phyloP scores from a whole-genome alignment of 2,113 vertebrate species.

The Channa argus region DNA sequence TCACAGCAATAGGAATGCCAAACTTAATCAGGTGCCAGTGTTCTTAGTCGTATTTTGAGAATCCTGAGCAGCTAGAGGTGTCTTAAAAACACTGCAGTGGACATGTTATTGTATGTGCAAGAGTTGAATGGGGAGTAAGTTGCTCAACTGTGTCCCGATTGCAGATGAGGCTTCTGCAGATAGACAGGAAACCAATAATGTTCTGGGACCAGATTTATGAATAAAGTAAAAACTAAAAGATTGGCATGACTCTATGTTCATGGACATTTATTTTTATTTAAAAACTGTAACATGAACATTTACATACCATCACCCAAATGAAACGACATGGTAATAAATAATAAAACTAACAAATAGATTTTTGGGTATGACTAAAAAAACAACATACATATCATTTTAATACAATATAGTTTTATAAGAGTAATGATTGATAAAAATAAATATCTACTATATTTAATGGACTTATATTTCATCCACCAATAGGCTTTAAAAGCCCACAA shows the following conservation, averaged over 20 bases:
- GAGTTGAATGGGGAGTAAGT: not conserved
- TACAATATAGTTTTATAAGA: not conserved
- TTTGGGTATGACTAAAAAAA: not conserved
- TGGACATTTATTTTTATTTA: not conserved
- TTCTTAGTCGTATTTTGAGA: not conserved
- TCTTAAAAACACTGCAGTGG: conserved; percentile 15
- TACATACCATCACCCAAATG: not conserved
- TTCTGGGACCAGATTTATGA: not conserved
- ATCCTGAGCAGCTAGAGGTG: not conserved
- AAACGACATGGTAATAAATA: not conserved
- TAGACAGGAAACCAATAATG: not conserved
- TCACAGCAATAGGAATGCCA: conserved; percentile 19
- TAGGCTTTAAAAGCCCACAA: not conserved
- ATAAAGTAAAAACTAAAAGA: not conserved
- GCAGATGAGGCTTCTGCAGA: not conserved
- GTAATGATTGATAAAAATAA: too few species aligned
- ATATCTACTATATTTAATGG: too few species aligned
- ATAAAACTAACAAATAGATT: too few species aligned
- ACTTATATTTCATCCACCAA: not conserved
- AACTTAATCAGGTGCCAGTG: conserved; percentile 5
- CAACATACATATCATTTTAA: not conserved
- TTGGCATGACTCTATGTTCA: not conserved
- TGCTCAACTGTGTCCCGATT: not conserved
- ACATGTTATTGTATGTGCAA: not conserved
- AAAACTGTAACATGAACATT: not conserved